Evolutionary conservation across 2,888 invertebrate species (phyloP).

Genomic region (Acleris sparsana): DNA sequence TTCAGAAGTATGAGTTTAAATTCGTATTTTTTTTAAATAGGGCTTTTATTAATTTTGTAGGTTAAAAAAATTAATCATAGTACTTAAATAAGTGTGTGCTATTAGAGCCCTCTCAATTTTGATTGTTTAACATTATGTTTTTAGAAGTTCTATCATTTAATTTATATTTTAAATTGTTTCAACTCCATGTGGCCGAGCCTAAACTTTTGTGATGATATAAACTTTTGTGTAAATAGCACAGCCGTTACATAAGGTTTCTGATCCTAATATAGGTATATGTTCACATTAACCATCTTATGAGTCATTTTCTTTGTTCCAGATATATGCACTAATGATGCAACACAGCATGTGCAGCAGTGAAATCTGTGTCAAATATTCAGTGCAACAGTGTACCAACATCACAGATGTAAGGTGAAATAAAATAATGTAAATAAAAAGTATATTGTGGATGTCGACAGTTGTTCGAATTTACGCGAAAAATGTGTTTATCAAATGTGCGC

Average conservation of each 20-base stretch:
- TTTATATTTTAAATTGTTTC: too few species aligned
- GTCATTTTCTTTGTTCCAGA: conserved; percentile 65
- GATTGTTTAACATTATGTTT: too few species aligned
- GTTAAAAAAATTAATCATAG: too few species aligned
- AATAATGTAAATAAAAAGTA: conserved; percentile 42
- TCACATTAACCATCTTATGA: conserved; percentile 2
- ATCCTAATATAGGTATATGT: neutral
- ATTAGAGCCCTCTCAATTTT: too few species aligned
- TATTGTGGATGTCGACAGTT: conserved; percentile 46
- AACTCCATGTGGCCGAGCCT: neutral
- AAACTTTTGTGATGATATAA: too few species aligned
- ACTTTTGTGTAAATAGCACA: neutral
- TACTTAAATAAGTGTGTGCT: too few species aligned
- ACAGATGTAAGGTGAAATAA: conserved; percentile 56
- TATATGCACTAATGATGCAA: conserved; percentile 63
- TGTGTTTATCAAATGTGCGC: conserved; percentile 64
- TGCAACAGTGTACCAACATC: conserved; percentile 56
- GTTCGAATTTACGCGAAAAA: conserved; percentile 44
- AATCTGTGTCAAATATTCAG: conserved; percentile 59
- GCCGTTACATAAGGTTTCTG: neutral
- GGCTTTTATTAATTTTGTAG: too few species aligned
- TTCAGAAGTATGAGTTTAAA: too few species aligned
- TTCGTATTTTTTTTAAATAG: too few species aligned
- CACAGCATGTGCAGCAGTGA: conserved; percentile 69
- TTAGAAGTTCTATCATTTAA: too few species aligned